A percentile compares a stretch with the other conserved stretches of the same genome.
phyloP scores from a whole-genome alignment of 2,888 invertebrate genomes.

The Mylabris sibirica region DNA sequence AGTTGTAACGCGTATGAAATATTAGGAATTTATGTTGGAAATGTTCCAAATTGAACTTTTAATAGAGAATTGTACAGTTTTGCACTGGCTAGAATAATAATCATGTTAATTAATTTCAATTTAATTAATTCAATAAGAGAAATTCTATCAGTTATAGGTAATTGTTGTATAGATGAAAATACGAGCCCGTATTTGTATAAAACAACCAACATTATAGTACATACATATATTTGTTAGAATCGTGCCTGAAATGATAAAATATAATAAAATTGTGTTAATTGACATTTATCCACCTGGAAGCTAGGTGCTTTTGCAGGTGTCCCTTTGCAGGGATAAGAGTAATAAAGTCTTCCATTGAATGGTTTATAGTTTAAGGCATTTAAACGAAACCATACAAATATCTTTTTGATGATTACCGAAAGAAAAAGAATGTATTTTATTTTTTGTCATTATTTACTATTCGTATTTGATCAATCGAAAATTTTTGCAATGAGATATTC shows the following conservation, averaged over 20 bases:
- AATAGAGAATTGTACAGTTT: slow-evolving; percentile 35
- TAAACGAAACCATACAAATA: slow-evolving; percentile 47
- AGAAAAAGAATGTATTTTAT: slow-evolving; percentile 41
- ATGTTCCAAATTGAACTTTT: slow-evolving; percentile 33
- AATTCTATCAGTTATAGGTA: neutral
- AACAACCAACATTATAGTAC: neutral
- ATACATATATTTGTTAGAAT: neutral
- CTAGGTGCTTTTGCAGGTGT: slow-evolving; percentile 1
- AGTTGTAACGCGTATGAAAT: slow-evolving; percentile 36
- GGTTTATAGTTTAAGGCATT: slow-evolving; percentile 32
- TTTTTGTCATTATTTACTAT: slow-evolving; percentile 39
- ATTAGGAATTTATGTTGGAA: slow-evolving; percentile 38
- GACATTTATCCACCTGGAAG: slow-evolving; percentile 6
- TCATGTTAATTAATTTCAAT: slow-evolving; percentile 21
- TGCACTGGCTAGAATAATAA: slow-evolving; percentile 22
- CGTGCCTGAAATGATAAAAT: neutral
- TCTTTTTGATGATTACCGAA: slow-evolving; percentile 32
- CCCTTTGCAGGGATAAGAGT: slow-evolving; percentile 6
- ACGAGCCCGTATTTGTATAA: neutral
- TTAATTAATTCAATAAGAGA: slow-evolving; percentile 17
- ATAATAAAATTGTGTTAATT: neutral
- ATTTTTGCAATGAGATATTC: slow-evolving; percentile 39
- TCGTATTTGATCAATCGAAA: slow-evolving; percentile 52
- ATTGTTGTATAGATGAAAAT: neutral
- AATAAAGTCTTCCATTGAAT: neutral